Base-by-base conservation (phyloP, 1,140 invertebrate genomes). In the Ceratosolen fusciceps region DNA sequence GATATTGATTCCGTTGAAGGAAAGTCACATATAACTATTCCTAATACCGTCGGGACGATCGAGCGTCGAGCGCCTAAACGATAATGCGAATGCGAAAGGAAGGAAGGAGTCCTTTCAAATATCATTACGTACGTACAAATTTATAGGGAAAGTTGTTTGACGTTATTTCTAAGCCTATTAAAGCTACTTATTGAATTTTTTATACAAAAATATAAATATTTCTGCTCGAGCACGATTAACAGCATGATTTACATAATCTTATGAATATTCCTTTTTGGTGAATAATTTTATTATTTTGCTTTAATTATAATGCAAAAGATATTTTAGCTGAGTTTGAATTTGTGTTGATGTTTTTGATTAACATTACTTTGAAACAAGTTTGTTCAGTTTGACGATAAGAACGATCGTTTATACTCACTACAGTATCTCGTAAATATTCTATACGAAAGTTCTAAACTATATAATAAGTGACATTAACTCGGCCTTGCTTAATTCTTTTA, bases 1-100 rank as follows among this genome's bases (percentile, higher is more conserved):
- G 82, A 83, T 87, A 89, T 88, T 88, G 88, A 89, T 87, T 87
- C 86, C 81, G 80, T 76, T 73, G 76, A 37, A 54, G 81, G 82
- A 68, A 79, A 84, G 81, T 80, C 79, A 77, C 80, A 77, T 80
- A 85, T 88, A 87, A 88, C 88, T 89, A 89, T 89, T 88, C 87
- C 88, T 88, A 85, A 82, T 81, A 84, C 84, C 82, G 84, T 86
- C 85, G 82, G 83, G 79, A 85, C 84, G 85, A 85, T 86, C 84
- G 83, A 85, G 79, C 79, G 74, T 31, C 75, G 58, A 81, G 79
- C 83, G 81, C 86, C 80, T 81, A 83, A 84, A 79, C 77, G 43
- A 47, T 47, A 47, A 47, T 47, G 7, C 43, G 7, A 9, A 9
- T 47, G 16, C 16, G 7, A 9, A 47, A 16, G 16, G 16, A 16